Base-by-base conservation (phyloP, 2,888 invertebrate genomes). In the Dexiosoma caninum region DNA sequence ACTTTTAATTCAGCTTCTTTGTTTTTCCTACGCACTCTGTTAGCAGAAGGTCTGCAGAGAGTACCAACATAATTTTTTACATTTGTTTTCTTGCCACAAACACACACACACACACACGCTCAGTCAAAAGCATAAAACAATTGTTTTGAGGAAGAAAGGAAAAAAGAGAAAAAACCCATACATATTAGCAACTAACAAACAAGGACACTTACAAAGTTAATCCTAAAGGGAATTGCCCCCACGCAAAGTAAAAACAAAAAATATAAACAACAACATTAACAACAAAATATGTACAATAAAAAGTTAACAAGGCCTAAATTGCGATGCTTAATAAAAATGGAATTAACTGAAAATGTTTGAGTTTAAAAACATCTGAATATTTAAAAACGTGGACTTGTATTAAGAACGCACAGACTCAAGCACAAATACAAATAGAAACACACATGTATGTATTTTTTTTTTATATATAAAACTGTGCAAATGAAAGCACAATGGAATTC, bases 251-350 rank as follows among this genome's bases (percentile, higher is more conserved):
- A 55, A 53, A 51, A 64, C 4, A 60, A 10, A 14, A 27, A 3
- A 10, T 10, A 57, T 7, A 67, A 64, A 27, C 12, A 46, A 42
- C 51, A 69, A 30, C 27, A n/a, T n/a, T n/a, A n/a, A 30, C 59
- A 44, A 37, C 27, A 37, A 70, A 51, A 67, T 53, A 14, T 70
- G 55, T 78, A 83, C 71, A 78, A 80, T 69, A 70, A 64, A 66
- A 75, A 83, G 78, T 76, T 74, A 83, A 77, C 81, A 78, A 78
- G 70, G 76, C 77, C 77, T 69, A 81, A 83, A 79, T 75, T 82
- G 77, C 59, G 55, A 72, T 70, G 77, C 80, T 76, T 82, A 80
- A 82, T 78, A 81, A 81, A 78, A 83, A 79, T 82, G 21, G 69
- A 71, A 71, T 79, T 78, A 55, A 62, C 64, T 75, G 70, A 35